Evolutionary conservation across 2,888 invertebrate species (phyloP).

Genomic region (Torymus aiolomorphi): DNA sequence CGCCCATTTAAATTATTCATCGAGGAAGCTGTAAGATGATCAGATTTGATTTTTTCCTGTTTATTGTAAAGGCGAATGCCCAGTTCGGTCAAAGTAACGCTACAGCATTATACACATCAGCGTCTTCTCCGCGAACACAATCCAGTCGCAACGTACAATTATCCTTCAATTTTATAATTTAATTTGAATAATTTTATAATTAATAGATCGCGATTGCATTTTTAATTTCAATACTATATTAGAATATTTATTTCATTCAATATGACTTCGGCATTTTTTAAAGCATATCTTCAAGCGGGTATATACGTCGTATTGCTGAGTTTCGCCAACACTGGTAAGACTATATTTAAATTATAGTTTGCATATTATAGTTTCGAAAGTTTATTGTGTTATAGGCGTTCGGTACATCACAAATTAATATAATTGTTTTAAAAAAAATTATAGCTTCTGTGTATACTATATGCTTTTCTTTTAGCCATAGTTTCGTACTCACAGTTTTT

Average conservation of each 20-base stretch:
- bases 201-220: no score
- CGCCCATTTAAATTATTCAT: not conserved
- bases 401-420: no score
- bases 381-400: no score
- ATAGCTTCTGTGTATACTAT: no score
- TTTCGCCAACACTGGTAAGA: slow-evolving; percentile 21
- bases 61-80: not conserved
- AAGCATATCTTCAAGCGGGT: not conserved
- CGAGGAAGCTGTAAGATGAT: slow-evolving; percentile 14
- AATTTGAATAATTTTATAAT: no score
- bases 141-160: no score
- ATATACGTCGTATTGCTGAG: not conserved
- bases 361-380: no score
- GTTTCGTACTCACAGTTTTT: no score
- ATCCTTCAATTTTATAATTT: no score
- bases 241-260: not conserved
- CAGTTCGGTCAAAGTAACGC: not conserved
- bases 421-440: no score
- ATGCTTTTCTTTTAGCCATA: no score
- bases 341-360: no score
- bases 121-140: not conserved
- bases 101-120: not conserved
- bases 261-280: not conserved
- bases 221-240: not conserved
- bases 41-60: slow-evolving; percentile 24